Evolutionary conservation across 1,140 invertebrate genomes (phyloP), one percentile per base, ranked within the genome.

Genomic region (Apolygus lucorum): DNA sequence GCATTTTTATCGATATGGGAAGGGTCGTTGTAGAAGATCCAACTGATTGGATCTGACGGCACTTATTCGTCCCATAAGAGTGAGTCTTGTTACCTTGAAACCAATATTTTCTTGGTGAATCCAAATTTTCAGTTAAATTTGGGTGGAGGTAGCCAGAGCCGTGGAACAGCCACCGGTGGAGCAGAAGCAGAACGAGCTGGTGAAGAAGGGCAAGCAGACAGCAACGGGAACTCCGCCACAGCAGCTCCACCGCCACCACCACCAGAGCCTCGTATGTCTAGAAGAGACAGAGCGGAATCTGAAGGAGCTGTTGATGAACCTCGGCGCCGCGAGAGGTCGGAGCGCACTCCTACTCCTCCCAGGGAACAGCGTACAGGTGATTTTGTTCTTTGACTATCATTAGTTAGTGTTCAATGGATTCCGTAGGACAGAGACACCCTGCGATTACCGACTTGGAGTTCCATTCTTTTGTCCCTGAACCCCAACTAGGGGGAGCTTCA

Each of bases 151-250:
- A 59, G 54, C 22, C 65, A 67, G 29, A 67, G 17, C 22, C 65
- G 42, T 21, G 49, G 52, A 26, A 76, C 76, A 24, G 77, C 77
- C 71, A 76, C 68, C 27, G 77, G 73, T 63, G 76, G 77, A 8
- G 72, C 74, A n/a, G 74, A 73, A 52, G 69, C 74, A 28, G 73
- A 76, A 22, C 73, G 72, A 62, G 71, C 77, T 22, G 72, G 76
- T 28, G 71, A 67, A 8, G 65, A 49, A 17, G 29, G 14, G n/a
- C 28, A 29, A 24, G 2, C 29, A 2, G 67, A 59, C 22, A 59
- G 4, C 4, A 59, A 59, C 54, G 54, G 54, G 4, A 59, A 59
- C 54, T 17, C 22, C 2, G 54, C 13, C 11, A 24, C 2, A 14
- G 54, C 54, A 11, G 54, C 54, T 59, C 54, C 54, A 21, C 22